Base-by-base conservation (phyloP, 2,888 invertebrate species). In the Epistrophe grossulariae region DNA sequence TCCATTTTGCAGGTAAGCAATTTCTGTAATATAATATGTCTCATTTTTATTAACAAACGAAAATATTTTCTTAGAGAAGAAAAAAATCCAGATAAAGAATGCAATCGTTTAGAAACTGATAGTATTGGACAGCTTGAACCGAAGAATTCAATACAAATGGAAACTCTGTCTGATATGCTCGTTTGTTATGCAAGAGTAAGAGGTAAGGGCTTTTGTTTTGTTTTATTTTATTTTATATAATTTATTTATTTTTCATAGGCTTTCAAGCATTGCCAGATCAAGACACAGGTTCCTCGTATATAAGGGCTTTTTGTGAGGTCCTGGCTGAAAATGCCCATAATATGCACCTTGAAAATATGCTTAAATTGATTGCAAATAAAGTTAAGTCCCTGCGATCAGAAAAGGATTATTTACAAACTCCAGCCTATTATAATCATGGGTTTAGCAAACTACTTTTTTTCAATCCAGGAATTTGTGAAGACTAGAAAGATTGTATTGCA, bases 261-360 rank as follows among this genome's bases (percentile, higher is more conserved):
- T 91, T 88, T 77, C 89, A 90, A 79, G 89, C 96, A 0, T 93
- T 94, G 90, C 94, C 96, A 78, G 94, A 96, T 92, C 90, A 91
- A 7, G 88, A 91, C 35, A 89, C 89, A 9, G 96, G 96, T 28
- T 95, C 96, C 57, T 96, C 96, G 96, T 96, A 95, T 92, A 95
- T 96, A 89, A 95, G 95, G 91, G 93, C 93, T 85, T 93, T 96
- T 89, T 96, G 96, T 92, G 92, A 94, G 89, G 94, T 95, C 89
- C 95, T 96, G 91, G 95, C 95, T 88, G 92, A 93, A 88, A 93
- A 95, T 91, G 95, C 96, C 15, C 94, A 95, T 91, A 93, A 95
- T 89, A 93, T 93, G 38, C 94, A 95, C 91, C 93, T 96, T 48
- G 95, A 96, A 91, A 94, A 94, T 89, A 94, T 96, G 90, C 92